These are phyloP conservation scores for Stenodema calcarata DNA, from an alignment of 2,888 invertebrate genomes.

Conservation along the genomic window DNA sequence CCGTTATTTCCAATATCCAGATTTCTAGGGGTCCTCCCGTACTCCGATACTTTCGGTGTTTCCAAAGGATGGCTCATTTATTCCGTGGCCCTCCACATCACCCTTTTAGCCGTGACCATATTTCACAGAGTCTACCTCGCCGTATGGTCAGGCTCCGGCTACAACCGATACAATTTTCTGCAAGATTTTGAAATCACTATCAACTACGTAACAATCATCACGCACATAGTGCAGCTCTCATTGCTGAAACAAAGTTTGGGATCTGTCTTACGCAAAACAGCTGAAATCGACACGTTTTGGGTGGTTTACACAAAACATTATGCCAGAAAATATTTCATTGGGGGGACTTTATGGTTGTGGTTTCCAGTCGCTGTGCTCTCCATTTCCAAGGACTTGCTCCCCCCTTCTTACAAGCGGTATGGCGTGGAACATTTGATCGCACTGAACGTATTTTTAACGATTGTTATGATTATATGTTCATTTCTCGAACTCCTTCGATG, in stretches of 20 bases:
- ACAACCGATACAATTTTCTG: neutral
- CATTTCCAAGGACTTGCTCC: neutral
- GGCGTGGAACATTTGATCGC: neutral
- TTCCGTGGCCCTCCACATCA: neutral
- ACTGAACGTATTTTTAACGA: neutral
- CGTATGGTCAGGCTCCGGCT: too few species aligned
- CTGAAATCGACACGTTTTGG: constrained; percentile 13
- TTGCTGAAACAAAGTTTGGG: neutral
- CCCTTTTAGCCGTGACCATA: neutral
- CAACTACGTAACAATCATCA: neutral
- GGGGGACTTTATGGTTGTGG: neutral
- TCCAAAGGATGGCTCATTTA: neutral
- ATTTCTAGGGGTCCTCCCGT: neutral
- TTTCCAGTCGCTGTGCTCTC: neutral
- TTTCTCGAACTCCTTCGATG: neutral
- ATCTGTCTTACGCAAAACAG: neutral
- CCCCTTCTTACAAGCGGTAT: neutral
- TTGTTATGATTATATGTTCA: neutral
- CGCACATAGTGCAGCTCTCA: neutral
- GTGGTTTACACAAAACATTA: neutral
- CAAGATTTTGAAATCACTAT: neutral
- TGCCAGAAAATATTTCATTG: neutral
- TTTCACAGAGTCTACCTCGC: neutral
- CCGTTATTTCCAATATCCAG: neutral
- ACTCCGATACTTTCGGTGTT: neutral